Evolutionary conservation across 2,797 vertebrate species (phyloP).

Genomic region (Gymnocypris eckloni): DNA sequence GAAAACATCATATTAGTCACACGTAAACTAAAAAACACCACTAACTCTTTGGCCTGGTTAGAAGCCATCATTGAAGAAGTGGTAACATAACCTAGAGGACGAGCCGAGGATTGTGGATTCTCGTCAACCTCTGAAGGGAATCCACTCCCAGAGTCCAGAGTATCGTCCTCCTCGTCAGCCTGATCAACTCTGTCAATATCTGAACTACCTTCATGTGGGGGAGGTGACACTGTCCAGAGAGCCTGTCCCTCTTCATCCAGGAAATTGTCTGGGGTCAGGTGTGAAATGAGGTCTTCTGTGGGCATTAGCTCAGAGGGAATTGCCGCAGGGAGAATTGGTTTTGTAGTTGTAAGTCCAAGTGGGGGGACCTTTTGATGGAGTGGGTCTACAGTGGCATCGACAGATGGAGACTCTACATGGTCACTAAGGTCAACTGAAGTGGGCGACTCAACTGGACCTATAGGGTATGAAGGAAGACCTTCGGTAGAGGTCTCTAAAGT

Average conservation of each 20-base stretch:
- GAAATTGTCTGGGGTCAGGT: constrained; percentile 22
- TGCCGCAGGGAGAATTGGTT: constrained; percentile 32
- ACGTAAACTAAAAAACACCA: constrained; percentile 95
- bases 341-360: constrained; percentile 21
- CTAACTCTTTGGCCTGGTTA: constrained; percentile 84
- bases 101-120: constrained; percentile 70
- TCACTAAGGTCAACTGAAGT: constrained; percentile 49
- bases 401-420: constrained; percentile 34
- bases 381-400: not conserved
- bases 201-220: constrained; percentile 33
- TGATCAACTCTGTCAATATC: constrained; percentile 43
- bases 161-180: constrained; percentile 47
- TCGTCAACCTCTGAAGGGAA: constrained; percentile 65
- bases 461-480: constrained; percentile 22
- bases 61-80: constrained; percentile 79
- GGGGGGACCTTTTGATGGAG: constrained; percentile 13
- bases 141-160: constrained; percentile 59
- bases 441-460: constrained; percentile 23
- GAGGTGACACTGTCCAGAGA: constrained; percentile 18
- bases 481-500: constrained; percentile 30
- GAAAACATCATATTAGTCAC: constrained; percentile 95
- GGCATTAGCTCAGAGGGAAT: constrained; percentile 25
- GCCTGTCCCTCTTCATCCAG: constrained; percentile 34
- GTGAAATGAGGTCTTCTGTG: constrained; percentile 26
- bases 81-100: constrained; percentile 74